These are phyloP conservation scores for Phalangium opilio DNA, from an alignment of 2,888 invertebrate species.

Conservation along the genomic window DNA sequence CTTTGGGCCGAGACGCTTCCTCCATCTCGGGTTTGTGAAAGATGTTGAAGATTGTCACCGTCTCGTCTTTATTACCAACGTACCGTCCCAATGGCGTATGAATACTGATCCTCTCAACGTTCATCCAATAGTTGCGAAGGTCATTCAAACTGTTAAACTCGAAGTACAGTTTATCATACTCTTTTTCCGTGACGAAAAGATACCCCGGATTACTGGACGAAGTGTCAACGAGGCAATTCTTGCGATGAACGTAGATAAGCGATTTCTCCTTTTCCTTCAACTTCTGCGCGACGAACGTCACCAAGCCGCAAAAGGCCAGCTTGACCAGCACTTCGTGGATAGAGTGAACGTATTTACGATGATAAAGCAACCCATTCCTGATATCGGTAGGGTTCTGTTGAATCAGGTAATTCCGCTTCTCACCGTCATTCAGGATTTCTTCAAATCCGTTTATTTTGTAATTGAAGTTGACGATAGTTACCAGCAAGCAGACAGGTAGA, in stretches of 20 bases:
- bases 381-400: constrained; percentile 41
- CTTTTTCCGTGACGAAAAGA: constrained; percentile 39
- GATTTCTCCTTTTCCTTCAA: constrained; percentile 52
- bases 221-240: constrained; percentile 47
- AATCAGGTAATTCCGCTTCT: constrained; percentile 46
- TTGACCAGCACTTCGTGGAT: constrained; percentile 41
- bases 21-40: constrained; percentile 36
- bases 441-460: constrained; percentile 41
- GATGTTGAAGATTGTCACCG: constrained; percentile 4
- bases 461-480: constrained; percentile 46
- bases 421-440: constrained; percentile 46
- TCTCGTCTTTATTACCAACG: constrained; percentile 16
- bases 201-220: constrained; percentile 45
- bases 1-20: constrained; percentile 33
- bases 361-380: constrained; percentile 37
- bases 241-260: constrained; percentile 49
- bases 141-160: constrained; percentile 39
- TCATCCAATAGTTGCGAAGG: constrained; percentile 40
- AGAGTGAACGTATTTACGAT: constrained; percentile 43
- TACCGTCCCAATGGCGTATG: constrained; percentile 45
- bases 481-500: constrained; percentile 52
- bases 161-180: constrained; percentile 42
- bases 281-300: constrained; percentile 49
- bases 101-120: constrained; percentile 49
- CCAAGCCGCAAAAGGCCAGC: constrained; percentile 45